phyloP scores from a whole-genome alignment of 2,888 invertebrate species.

The Idaea straminata region DNA sequence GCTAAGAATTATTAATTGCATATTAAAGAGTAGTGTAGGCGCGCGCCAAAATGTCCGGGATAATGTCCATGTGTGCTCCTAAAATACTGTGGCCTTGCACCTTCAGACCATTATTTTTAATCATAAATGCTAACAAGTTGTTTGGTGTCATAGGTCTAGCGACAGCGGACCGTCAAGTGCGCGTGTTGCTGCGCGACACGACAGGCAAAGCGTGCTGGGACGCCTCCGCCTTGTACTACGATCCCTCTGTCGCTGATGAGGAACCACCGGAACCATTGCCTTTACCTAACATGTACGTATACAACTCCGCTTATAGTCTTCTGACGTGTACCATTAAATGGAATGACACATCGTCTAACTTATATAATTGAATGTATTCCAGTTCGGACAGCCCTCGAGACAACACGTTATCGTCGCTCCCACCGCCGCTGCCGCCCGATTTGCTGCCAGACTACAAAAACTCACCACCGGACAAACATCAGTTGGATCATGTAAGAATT shows the following conservation, averaged over 20 bases:
- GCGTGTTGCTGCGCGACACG: slow-evolving; percentile 92
- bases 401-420: slow-evolving; percentile 73
- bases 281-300: slow-evolving; percentile 48
- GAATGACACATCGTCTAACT: not conserved
- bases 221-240: slow-evolving; percentile 92
- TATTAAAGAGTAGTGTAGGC: too few relatives aligned
- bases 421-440: slow-evolving; percentile 84
- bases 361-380: slow-evolving; percentile 18
- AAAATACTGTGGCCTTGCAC: too few relatives aligned
- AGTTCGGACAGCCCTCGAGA: slow-evolving; percentile 69
- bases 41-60: too few relatives aligned
- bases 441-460: slow-evolving; percentile 90
- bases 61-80: too few relatives aligned
- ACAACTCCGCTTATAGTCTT: slow-evolving; percentile 3
- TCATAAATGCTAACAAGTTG: not conserved
- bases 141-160: slow-evolving; percentile 79
- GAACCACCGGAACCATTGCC: slow-evolving; percentile 54
- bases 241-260: slow-evolving; percentile 74
- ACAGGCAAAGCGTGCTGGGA: slow-evolving; percentile 98
- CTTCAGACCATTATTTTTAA: not conserved
- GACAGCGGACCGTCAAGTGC: slow-evolving; percentile 90
- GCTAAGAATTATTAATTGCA: too few relatives aligned
- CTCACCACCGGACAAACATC: slow-evolving; percentile 93
- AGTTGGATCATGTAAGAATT: slow-evolving; percentile 90
- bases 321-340: too few relatives aligned